Evolutionary conservation across 2,113 vertebrate genomes (phyloP), one percentile per base, ranked within the genome.

Genomic region (Geothlypis trichas): DNA sequence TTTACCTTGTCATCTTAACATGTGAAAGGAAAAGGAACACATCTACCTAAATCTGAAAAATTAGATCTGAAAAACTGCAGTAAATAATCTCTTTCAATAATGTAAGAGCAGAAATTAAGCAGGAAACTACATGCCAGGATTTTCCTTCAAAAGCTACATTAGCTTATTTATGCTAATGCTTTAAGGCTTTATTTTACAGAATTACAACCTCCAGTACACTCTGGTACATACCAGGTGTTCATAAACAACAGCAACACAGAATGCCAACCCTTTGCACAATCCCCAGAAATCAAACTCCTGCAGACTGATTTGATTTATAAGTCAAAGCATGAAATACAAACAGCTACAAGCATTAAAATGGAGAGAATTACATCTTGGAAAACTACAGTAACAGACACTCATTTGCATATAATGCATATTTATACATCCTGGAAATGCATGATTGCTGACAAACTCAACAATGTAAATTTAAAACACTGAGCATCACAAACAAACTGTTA

Each of bases 391-490:
- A 55, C 74, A 95, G 87, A 52, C 65, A 94, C 30, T 51, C 28
- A 1, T 96, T 96, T 92, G 84, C 94, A 94, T 93, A 68, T 62
- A 95, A 92, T 93, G 57, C 87, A 91, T 96, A 96, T 97, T 95
- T 88, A 94, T 93, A 78, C 24, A 79, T 7, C 89, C 79, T 78
- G 83, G 76, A 96, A 95, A 92, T 47, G 66, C 61, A 84, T 63
- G 58, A 86, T 58, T 93, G 83, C 95, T 94, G 93, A 95, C 95
- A 95, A 95, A 89, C 75, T 78, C 92, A 95, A 96, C 91, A 81
- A 88, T 89, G 93, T 52, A 90, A 93, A 96, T 95, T 96, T 96
- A 95, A 93, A 92, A 86, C 82, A 94, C 10, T 42, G 67, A 88
- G 63, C 46, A 91, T 42, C 78, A 73, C 77, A 83, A 95, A 87